Percentiles rank a stretch among this genome's conserved stretches.
These are phyloP conservation scores for Orchestia grillus DNA, from an alignment of 1,140 invertebrate species.

Conservation along the genomic window DNA sequence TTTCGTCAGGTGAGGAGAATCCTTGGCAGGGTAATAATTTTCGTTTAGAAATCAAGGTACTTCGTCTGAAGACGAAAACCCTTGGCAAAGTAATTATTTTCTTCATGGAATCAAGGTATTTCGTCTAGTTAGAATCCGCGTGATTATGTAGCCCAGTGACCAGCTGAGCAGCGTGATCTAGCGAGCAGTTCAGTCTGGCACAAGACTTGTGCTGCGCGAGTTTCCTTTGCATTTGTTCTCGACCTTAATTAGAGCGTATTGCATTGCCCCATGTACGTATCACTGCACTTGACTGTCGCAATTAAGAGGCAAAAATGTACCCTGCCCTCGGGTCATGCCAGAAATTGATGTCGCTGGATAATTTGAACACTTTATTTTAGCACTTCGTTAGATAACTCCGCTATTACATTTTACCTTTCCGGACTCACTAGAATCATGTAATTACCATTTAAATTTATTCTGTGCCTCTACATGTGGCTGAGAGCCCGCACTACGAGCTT, in stretches of 20 bases:
- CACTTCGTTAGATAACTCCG: neutral
- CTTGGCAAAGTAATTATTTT: no score
- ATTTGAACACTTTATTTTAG: neutral
- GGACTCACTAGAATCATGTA: neutral
- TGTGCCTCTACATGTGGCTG: neutral
- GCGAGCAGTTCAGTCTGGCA: neutral
- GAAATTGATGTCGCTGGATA: neutral
- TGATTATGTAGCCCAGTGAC: neutral
- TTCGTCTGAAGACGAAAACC: no score
- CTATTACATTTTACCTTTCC: neutral
- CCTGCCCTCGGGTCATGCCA: neutral
- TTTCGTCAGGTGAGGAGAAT: neutral
- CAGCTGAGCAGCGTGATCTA: neutral
- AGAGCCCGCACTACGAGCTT: neutral
- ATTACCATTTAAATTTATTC: conserved; percentile 3
- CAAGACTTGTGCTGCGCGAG: neutral
- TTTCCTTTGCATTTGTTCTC: neutral
- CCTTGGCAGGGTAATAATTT: no score
- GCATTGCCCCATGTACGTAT: neutral
- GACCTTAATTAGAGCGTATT: neutral
- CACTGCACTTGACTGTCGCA: neutral
- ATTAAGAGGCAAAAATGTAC: neutral
- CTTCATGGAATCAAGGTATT: no score
- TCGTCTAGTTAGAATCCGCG: no score
- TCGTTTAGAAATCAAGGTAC: no score